Percentiles rank a stretch among this genome's conserved stretches.
phyloP scores from a whole-genome alignment of 2,888 invertebrate species.

The Thymelicus acteon region DNA sequence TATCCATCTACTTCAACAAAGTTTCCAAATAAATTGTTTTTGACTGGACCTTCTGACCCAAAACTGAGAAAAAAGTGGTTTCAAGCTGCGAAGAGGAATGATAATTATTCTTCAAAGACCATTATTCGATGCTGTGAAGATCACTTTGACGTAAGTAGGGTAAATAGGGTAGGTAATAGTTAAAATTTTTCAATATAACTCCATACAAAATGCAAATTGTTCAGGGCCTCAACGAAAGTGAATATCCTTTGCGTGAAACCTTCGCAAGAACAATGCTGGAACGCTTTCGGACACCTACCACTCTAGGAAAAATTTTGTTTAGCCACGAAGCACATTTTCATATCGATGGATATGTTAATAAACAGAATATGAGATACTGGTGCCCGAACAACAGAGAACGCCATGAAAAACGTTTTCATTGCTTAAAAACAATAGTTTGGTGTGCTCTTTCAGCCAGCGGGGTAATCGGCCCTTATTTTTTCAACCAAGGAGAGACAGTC shows the following conservation, averaged over 20 bases:
- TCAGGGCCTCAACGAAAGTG: slow-evolving; percentile 9
- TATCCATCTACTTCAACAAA: neutral
- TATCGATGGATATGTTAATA: slow-evolving; percentile 27
- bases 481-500: slow-evolving; percentile 22
- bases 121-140: no score
- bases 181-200: no score
- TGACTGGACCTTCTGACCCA: neutral
- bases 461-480: slow-evolving; percentile 33
- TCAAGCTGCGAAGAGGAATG: no score
- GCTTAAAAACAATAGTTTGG: slow-evolving; percentile 37
- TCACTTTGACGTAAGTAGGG: no score
- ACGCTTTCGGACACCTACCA: slow-evolving; percentile 25
- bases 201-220: slow-evolving; percentile 10
- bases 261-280: no score
- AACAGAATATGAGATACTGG: slow-evolving; percentile 40
- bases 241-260: neutral
- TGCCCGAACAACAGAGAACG: slow-evolving; percentile 17
- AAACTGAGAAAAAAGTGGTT: no score
- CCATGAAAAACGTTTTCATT: slow-evolving; percentile 38
- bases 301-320: slow-evolving; percentile 26
- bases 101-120: no score
- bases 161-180: no score
- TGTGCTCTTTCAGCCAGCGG: no score
- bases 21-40: slow-evolving; percentile 1
- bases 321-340: slow-evolving; percentile 41